Evolutionary conservation across 2,797 vertebrate genomes (phyloP), one percentile per base, ranked within the genome.

Genomic region (Artibeus jamaicensis): DNA sequence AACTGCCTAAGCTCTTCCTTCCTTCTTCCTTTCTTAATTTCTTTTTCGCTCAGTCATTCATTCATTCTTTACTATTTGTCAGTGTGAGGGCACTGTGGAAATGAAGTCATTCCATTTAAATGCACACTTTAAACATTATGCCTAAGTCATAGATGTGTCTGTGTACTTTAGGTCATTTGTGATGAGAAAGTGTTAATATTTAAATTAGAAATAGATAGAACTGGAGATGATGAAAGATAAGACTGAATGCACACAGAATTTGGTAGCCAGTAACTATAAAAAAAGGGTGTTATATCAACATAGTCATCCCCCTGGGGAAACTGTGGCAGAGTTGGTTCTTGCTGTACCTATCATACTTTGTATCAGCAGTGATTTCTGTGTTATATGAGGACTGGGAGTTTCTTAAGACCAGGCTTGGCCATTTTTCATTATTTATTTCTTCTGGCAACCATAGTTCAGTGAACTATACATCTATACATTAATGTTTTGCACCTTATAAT

Each of bases 91-190:
- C 7, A 74, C 42, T 89, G 6, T 86, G n/a, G 59, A 21, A 86
- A 89, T 86, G 77, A 84, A 94, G 14, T 78, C 39, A 57, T 82
- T 62, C 19, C 50, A 8, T 92, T 93, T 92, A 96, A 89, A 83
- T 86, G 19, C 14, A 67, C 6, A 26, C 76, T 93, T 11, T 18
- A 86, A 86, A 84, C n/a, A 34, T 77, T 79, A 78, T 32, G 34
- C 44, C 39, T 68, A 37, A 70, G 21, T 88, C 71, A 85, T 37
- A 74, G 70, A 87, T 94, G 68, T 90, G 39, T 46, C 68, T 83
- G 46, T 76, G 12, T 24, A 16, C 16, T 70, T 84, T 71, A 42
- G 70, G 46, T 44, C 26, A 34, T 84, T 77, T 89, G 8, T 50
- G 19, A 83, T 79, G 5, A 82, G 4, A 76, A 89, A 16, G 19